These are phyloP conservation scores for Tortricodes alternella DNA, from an alignment of 2,888 invertebrate genomes.

Conservation along the genomic window DNA sequence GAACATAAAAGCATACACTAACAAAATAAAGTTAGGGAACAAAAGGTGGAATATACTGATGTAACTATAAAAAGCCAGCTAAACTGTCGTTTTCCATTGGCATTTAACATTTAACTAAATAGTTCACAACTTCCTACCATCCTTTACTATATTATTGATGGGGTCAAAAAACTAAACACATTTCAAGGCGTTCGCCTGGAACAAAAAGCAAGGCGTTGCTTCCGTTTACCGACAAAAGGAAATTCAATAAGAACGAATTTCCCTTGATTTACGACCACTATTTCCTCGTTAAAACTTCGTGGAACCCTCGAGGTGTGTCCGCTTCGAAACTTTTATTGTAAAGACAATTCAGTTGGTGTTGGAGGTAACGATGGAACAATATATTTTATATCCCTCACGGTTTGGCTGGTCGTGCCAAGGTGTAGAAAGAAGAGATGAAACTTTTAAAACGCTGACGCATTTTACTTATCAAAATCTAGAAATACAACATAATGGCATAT, in stretches of 20 bases:
- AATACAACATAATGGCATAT: too few species aligned
- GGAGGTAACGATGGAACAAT: constrained; percentile 18
- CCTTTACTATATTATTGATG: constrained; percentile 34
- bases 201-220: constrained; percentile 70
- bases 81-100: background rate
- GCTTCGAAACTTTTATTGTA: constrained; percentile 61
- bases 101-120: background rate
- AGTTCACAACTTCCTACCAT: constrained; percentile 10
- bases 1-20: too few species aligned
- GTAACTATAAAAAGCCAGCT: constrained; percentile 11
- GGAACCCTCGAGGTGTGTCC: constrained; percentile 66
- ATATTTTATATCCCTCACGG: constrained; percentile 12
- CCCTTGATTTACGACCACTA: constrained; percentile 80
- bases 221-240: constrained; percentile 73
- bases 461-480: too few species aligned
- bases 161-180: constrained; percentile 54
- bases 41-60: too few species aligned
- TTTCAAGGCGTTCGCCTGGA: constrained; percentile 63
- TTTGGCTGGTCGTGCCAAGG: background rate
- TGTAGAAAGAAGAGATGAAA: background rate
- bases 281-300: constrained; percentile 77
- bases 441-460: too few species aligned
- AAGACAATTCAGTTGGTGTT: constrained; percentile 56
- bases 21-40: too few species aligned
- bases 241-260: constrained; percentile 82